Base-by-base conservation (phyloP, 2,797 vertebrate species). In the Muscicapa striata region DNA sequence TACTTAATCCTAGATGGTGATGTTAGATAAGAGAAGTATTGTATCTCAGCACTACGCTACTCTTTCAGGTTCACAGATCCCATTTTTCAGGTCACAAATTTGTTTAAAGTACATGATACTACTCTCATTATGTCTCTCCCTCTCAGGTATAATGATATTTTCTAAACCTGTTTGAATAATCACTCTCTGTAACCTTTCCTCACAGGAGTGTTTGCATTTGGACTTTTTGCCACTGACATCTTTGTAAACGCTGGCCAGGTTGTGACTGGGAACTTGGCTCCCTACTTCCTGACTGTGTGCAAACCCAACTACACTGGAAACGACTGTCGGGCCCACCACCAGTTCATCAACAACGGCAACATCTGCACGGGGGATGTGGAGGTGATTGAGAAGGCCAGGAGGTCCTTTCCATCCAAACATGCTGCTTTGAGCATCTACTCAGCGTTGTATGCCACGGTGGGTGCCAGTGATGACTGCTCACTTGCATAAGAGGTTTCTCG, bases 201-300 rank as follows among this genome's bases (percentile, higher is more conserved):
- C 57, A 11, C 96, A 99, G 99, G 99, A 92, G 99, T 99, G 81
- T 99, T 99, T 97, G 99, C 99, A 0, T 99, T 99, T 91, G 99
- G 99, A 87, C 98, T 99, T 97, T 99, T 99, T 97, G 99, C 99
- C 93, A 99, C 99, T 13, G 99, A 99, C 97, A 99, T 99, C 98
- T 99, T 99, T 94, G 99, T 99, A 95, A 99, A 99, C 1, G 99
- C 99, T 1, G 99, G 99, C 87, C 99, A 99, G 98, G 98, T 99
- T 87, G 99, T 99, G 96, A 99, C 99, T 0, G 99, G 99, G 23
- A 99, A 99, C 94, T 98, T 99, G 76, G 98, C 99, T 10, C 99
- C 99, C 2, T 99, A 99, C 98, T 99, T 99, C 97, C 98, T 99
- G 96, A 99, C 98, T 1, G 98, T 99, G 57, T 99, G 99, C 96